Conservation (phyloP, 2,113 vertebrate species). For the Cebus imitator region DNA sequence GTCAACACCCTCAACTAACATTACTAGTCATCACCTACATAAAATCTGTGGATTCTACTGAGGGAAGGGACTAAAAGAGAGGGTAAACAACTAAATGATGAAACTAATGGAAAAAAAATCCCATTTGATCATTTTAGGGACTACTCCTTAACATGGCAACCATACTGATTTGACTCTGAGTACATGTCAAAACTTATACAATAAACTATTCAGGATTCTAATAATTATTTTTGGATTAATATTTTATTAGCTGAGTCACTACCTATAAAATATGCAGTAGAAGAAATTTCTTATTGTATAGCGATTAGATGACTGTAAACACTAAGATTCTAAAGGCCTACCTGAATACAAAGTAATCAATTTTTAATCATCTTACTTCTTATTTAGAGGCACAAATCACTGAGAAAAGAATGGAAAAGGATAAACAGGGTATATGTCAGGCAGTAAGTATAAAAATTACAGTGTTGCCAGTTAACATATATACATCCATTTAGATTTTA, state of each 20-base stretch:
- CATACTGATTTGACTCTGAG: neutral
- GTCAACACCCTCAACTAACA: neutral
- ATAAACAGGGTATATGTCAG: neutral
- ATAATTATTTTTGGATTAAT: conserved; percentile 23
- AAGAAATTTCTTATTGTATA: neutral
- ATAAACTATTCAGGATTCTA: neutral
- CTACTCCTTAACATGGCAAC: neutral
- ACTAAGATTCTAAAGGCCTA: neutral
- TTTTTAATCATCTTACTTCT: neutral
- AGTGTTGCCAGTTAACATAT: neutral
- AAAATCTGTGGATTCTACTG: neutral
- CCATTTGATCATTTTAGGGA: neutral
- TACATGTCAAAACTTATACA: neutral
- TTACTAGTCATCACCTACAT: neutral
- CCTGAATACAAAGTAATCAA: neutral
- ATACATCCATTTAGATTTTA: neutral
- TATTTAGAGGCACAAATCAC: neutral
- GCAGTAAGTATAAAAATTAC: neutral
- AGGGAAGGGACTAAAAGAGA: neutral
- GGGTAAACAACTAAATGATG: conserved; percentile 1
- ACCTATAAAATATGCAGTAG: neutral
- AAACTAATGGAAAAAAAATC: neutral
- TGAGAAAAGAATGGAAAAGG: neutral
- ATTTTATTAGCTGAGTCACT: neutral
- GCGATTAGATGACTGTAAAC: conserved; percentile 23